phyloP scores from a whole-genome alignment of 2,888 invertebrate species.

The Palloptera scutellata region DNA sequence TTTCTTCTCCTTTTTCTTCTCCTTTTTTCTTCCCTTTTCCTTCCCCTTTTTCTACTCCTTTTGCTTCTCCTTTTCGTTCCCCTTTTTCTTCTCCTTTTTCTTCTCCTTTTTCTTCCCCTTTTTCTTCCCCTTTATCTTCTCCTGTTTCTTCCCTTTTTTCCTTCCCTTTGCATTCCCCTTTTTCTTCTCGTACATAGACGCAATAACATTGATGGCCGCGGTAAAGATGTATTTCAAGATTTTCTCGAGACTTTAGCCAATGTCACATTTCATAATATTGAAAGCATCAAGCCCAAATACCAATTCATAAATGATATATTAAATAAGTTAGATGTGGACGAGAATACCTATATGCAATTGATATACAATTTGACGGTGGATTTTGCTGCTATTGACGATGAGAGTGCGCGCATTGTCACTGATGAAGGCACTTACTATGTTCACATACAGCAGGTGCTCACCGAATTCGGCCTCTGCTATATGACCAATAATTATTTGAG shows the following conservation, averaged over 20 bases:
- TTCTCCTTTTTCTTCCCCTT: no score
- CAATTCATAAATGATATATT: slow-evolving; percentile 46
- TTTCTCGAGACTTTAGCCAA: slow-evolving; percentile 62
- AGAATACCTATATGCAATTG: slow-evolving; percentile 58
- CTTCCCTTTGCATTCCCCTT: no score
- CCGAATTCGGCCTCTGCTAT: slow-evolving; percentile 63
- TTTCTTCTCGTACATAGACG: no score
- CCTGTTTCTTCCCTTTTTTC: no score
- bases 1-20: no score
- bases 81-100: no score
- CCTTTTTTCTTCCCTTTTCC: no score
- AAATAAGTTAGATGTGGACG: slow-evolving; percentile 47
- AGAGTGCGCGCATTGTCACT: slow-evolving; percentile 30
- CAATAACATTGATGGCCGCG: slow-evolving; percentile 30
- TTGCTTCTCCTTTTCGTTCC: no score
- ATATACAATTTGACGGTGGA: slow-evolving; percentile 61
- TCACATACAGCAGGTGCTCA: slow-evolving; percentile 55
- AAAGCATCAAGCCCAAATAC: slow-evolving; percentile 47
- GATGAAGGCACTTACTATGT: slow-evolving; percentile 38
- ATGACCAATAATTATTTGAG: slow-evolving; percentile 51
- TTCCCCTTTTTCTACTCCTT: no score
- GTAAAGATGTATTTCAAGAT: slow-evolving; percentile 40
- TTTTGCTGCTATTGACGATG: slow-evolving; percentile 38
- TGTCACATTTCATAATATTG: slow-evolving; percentile 59
- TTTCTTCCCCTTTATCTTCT: no score